These are phyloP conservation scores for Ditylenchus weischeri DNA, from an alignment of 2,888 invertebrate species.

Conservation along the genomic window DNA sequence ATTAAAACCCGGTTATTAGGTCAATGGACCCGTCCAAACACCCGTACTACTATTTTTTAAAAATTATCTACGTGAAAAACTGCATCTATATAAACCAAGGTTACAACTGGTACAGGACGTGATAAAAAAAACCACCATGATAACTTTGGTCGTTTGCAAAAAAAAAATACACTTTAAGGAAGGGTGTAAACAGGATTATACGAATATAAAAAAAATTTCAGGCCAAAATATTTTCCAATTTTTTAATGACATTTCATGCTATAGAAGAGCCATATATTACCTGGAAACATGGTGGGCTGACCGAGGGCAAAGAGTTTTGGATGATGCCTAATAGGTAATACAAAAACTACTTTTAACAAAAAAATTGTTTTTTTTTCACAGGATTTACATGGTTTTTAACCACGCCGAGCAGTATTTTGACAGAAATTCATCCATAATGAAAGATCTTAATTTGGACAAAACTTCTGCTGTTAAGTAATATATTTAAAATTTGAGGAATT, in stretches of 20 bases:
- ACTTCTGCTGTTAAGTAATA: slow-evolving; percentile 42
- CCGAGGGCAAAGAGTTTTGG: slow-evolving; percentile 31
- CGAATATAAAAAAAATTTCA: too few relatives aligned
- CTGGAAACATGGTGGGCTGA: slow-evolving; percentile 45
- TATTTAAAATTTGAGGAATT: background rate
- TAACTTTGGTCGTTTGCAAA: too few relatives aligned
- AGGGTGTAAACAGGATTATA: too few relatives aligned
- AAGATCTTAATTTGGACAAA: slow-evolving; percentile 48
- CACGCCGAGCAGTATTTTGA: slow-evolving; percentile 45
- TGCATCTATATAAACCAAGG: too few relatives aligned
- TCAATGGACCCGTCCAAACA: too few relatives aligned
- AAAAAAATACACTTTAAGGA: too few relatives aligned
- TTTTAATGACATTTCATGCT: slow-evolving; percentile 48
- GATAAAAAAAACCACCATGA: too few relatives aligned
- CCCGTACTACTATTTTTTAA: too few relatives aligned
- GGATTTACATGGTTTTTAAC: slow-evolving; percentile 44
- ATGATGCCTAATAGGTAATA: slow-evolving; percentile 49
- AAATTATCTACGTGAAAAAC: too few relatives aligned
- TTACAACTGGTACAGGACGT: too few relatives aligned
- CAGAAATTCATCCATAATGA: slow-evolving; percentile 33
- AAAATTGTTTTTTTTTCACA: slow-evolving; percentile 22
- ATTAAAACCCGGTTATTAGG: too few relatives aligned
- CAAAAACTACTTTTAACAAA: too few relatives aligned
- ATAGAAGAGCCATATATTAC: slow-evolving; percentile 54
- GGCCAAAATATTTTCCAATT: slow-evolving; percentile 48